Conservation (phyloP, 2,888 invertebrate genomes). For the Protonemura montana region DNA sequence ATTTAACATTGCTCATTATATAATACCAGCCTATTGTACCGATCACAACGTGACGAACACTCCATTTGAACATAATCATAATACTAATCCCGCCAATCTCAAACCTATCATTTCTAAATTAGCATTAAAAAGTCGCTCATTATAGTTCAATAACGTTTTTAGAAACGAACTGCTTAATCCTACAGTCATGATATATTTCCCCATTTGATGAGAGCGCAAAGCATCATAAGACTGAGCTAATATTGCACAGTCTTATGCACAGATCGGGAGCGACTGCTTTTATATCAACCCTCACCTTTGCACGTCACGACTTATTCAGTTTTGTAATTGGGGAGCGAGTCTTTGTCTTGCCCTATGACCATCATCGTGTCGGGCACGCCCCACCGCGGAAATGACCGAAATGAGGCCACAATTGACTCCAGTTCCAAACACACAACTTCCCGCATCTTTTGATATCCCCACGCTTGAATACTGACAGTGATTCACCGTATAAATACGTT, state of each 20-base stretch:
- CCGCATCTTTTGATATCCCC: neutral
- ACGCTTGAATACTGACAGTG: neutral
- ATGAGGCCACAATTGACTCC: slow-evolving; percentile 14
- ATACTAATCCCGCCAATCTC: neutral
- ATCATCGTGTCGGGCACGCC: slow-evolving; percentile 2
- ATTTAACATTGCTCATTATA: too few species aligned
- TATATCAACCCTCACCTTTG: slow-evolving; percentile 22
- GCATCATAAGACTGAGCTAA: neutral
- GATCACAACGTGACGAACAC: neutral
- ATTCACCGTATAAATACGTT: neutral
- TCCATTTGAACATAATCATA: neutral
- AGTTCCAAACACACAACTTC: slow-evolving; percentile 12
- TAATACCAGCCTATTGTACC: too few species aligned
- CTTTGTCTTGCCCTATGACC: slow-evolving; percentile 18
- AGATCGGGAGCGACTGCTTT: neutral
- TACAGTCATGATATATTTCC: neutral
- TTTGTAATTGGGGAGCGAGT: slow-evolving; percentile 27
- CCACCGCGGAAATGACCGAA: slow-evolving; percentile 19
- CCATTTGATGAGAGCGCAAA: neutral
- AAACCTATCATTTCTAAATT: slow-evolving; percentile 4
- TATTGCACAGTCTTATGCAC: neutral
- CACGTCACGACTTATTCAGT: slow-evolving; percentile 15
- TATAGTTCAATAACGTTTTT: neutral
- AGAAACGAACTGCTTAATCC: neutral
- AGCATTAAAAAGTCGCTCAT: neutral